Evolutionary conservation across 2,888 invertebrate species (phyloP), one percentile per base, ranked within the genome.

Genomic region (Odontocerum albicorne): DNA sequence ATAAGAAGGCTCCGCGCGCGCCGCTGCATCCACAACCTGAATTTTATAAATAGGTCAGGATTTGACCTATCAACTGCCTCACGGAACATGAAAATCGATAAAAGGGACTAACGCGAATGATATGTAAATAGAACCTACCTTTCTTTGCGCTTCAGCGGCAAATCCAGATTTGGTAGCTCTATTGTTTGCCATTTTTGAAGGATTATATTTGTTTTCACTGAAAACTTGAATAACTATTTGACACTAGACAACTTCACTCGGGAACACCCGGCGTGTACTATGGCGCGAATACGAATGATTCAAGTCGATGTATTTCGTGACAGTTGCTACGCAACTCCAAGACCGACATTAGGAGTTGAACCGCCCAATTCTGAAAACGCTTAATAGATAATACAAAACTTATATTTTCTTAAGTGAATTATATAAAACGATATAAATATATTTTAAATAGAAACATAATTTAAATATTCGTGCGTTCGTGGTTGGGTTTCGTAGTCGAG

Each of bases 141-240:
- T 96, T 71, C 90, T 85, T 76, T 96, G 95, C 49, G 95, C 93
- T 74, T 96, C 96, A 55, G 95, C 94, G 65, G 95, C 96, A 80
- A 95, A 92, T 85, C 96, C 96, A 68, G 92, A 91, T 74, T 92
- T 92, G 57, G 91, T 80, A 65, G 92, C 92, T 72, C 93, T 80
- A 80, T 89, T 86, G 73, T 80, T 84, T 65, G 90, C 89, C 90
- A 91, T 91, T 54, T 53, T 54, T 8, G 36, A 38, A 19, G 50
- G 35, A 39, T 42, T 20, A 21, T 38, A 39, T 27, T 47, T 15
- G 13, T 36, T 22, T 16, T 20, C 36, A 47, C 47, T 40, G 39
- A 42, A 51, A 36, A 38, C 17, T 36, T 27, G n/a, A 43, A 49
- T 39, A 49, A 38, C 19, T 17, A n/a, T n/a, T n/a, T n/a, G n/a